phyloP scores from a whole-genome alignment of 2,888 invertebrate species.

The Mesorhabditis belari region DNA sequence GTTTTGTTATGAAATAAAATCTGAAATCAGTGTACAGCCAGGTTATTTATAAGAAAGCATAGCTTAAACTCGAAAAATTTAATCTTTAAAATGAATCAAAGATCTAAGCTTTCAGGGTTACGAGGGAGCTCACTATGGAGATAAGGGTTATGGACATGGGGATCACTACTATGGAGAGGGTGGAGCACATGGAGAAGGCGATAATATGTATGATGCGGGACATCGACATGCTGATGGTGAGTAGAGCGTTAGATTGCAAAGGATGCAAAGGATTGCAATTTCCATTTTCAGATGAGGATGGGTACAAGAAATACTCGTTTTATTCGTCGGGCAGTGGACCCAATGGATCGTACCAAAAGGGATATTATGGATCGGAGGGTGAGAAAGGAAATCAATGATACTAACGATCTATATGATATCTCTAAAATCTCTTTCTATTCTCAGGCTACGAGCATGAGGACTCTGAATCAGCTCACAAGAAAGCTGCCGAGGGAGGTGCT shows the following conservation, averaged over 20 bases:
- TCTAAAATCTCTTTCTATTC: background rate
- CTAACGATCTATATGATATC: background rate
- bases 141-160: constrained; percentile 10
- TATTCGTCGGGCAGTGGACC: constrained; percentile 30
- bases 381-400: background rate
- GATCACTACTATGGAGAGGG: constrained; percentile 16
- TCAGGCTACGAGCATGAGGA: constrained; percentile 20
- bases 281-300: constrained; percentile 19
- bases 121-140: background rate
- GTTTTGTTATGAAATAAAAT: background rate
- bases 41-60: too few species aligned
- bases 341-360: constrained; percentile 30
- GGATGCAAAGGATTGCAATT: background rate
- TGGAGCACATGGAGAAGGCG: constrained; percentile 19
- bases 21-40: too few species aligned
- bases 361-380: constrained; percentile 31
- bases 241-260: too few species aligned
- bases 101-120: background rate
- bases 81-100: constrained; percentile 13
- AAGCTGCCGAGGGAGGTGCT: constrained; percentile 14
- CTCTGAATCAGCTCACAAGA: constrained; percentile 14
- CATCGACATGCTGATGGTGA: background rate
- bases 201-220: constrained; percentile 17
- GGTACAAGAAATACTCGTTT: constrained; percentile 33
- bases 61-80: too few species aligned